phyloP scores from a whole-genome alignment of 2,113 vertebrate genomes.

The Thinocorus orbignyianus region DNA sequence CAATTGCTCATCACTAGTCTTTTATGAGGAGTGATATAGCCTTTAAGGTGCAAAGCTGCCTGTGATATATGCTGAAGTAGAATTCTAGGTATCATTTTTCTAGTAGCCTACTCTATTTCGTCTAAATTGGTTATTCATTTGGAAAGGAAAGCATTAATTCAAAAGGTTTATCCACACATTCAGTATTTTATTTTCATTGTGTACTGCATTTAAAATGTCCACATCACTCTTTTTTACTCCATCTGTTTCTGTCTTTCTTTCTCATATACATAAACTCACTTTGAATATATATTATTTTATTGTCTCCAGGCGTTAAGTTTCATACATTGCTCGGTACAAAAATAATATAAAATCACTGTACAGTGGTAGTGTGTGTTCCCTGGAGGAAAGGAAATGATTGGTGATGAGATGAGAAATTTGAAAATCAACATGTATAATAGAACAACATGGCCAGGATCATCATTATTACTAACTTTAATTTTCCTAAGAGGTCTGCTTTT shows the following conservation, averaged over 20 bases:
- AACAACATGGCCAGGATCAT: neutral
- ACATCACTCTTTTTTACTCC: neutral
- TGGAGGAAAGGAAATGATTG: neutral
- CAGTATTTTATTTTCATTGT: neutral
- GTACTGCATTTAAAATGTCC: neutral
- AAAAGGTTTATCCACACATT: neutral
- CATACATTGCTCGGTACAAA: constrained; percentile 2
- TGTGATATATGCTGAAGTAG: neutral
- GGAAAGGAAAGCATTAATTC: neutral
- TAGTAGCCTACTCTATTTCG: neutral
- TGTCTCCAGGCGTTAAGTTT: constrained; percentile 1
- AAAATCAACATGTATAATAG: neutral
- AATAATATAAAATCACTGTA: neutral
- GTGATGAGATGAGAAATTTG: constrained; percentile 25
- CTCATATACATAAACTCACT: neutral
- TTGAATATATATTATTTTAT: constrained; percentile 6
- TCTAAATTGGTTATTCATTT: neutral
- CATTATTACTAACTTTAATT: neutral
- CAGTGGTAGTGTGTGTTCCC: neutral
- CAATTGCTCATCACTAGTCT: neutral
- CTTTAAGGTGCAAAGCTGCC: neutral
- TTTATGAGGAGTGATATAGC: neutral
- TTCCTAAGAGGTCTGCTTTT: neutral
- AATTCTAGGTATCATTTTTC: neutral
- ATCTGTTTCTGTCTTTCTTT: neutral